phyloP scores from a whole-genome alignment of 2,797 vertebrate genomes.

The Pachyuromys duprasi region DNA sequence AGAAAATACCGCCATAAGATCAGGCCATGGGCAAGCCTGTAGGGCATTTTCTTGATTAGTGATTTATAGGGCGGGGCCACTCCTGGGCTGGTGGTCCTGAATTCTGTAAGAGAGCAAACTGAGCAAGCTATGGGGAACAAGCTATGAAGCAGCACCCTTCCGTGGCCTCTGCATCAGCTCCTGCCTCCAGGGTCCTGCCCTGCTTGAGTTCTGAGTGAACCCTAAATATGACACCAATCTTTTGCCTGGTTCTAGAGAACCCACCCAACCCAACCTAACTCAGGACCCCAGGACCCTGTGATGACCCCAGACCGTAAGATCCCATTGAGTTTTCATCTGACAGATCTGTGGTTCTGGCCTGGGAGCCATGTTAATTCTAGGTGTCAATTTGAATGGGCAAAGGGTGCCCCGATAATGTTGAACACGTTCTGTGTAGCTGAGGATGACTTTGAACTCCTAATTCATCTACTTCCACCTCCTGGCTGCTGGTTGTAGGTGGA shows the following conservation, averaged over 20 bases:
- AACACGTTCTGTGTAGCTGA: neutral
- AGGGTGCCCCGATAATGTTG: neutral
- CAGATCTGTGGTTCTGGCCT: neutral
- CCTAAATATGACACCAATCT: neutral
- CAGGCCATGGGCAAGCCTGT: neutral
- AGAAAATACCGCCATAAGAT: neutral
- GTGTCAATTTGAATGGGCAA: neutral
- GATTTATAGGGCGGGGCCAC: neutral
- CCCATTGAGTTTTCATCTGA: neutral
- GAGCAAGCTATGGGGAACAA: neutral
- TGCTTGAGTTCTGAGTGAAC: neutral
- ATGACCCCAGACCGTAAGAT: neutral
- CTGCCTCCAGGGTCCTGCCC: neutral
- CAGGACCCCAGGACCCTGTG: no score
- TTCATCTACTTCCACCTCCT: neutral
- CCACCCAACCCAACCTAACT: neutral
- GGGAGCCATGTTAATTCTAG: neutral
- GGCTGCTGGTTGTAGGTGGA: neutral
- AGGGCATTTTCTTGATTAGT: neutral
- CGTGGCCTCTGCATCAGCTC: neutral
- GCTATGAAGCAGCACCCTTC: neutral
- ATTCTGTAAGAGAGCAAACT: neutral
- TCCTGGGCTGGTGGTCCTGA: neutral
- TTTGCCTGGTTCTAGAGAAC: neutral
- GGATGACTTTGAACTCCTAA: neutral